phyloP scores from a whole-genome alignment of 2,113 vertebrate genomes.

The Ophthalmolycus amberensis region DNA sequence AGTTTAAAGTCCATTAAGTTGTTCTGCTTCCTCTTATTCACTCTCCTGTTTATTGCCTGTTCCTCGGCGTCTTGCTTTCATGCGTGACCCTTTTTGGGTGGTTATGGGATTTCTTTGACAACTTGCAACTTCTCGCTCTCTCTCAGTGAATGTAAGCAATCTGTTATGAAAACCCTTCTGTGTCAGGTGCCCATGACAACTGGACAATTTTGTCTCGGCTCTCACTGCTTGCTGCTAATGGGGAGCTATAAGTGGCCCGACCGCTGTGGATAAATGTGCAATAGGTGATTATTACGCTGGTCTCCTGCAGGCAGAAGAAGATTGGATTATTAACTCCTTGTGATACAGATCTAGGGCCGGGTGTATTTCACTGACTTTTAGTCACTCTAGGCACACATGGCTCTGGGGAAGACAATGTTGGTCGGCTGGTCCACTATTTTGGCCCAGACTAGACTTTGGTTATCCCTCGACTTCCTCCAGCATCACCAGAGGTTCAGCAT shows the following conservation, averaged over 20 bases:
- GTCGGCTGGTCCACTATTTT: neutral
- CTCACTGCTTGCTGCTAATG: constrained; percentile 44
- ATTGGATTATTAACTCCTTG: neutral
- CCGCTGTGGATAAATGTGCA: constrained; percentile 52
- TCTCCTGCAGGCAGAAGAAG: constrained; percentile 31
- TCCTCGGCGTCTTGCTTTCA: neutral
- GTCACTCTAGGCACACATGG: neutral
- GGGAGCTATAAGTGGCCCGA: constrained; percentile 48
- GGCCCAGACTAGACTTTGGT: neutral
- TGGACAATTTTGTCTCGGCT: constrained; percentile 46
- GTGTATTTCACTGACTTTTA: neutral
- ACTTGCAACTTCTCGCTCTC: neutral
- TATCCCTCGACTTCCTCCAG: neutral
- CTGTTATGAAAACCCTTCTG: constrained; percentile 40
- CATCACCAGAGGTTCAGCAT: neutral
- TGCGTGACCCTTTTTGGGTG: neutral
- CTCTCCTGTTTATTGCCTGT: neutral
- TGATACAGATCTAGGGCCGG: neutral
- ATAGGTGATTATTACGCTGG: constrained; percentile 51
- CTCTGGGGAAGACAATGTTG: neutral
- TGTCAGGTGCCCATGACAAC: constrained; percentile 64
- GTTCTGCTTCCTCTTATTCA: neutral
- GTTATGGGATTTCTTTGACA: constrained; percentile 1
- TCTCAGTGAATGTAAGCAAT: neutral
- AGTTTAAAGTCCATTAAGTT: neutral